Evolutionary conservation across 2,888 invertebrate genomes (phyloP), one percentile per base, ranked within the genome.

Genomic region (Mesorhabditis sp.): DNA sequence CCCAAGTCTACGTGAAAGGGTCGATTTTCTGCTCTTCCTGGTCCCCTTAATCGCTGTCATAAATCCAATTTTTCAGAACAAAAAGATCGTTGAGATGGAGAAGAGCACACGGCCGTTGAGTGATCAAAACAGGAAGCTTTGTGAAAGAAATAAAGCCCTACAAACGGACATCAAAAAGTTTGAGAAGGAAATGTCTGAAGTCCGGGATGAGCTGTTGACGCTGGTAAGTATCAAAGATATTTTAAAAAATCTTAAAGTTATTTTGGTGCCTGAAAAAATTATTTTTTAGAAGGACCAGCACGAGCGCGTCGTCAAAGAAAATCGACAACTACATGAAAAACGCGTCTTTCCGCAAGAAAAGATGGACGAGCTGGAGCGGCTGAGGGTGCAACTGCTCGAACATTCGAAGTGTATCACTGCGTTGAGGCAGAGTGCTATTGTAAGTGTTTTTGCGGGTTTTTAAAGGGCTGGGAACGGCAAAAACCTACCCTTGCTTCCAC

Each of bases 371-470:
- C 72, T 85, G 44, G 78, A 80, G 62, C 71, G 83, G 45, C 85
- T 84, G 70, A 69, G 77, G 41, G 72, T 69, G 67, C 80, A 80
- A 74, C 81, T 83, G 44, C 72, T 84, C 5, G 84, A 84, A 68
- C 80, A 82, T 69, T 84, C 83, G 58, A 84, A 84, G 64, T 84
- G 84, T 74, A 84, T 85, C 62, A 85, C 83, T 7, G 83, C 83
- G 3, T 73, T 85, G 13, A 70, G 84, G 42, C 80, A 80, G 70
- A 75, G 82, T 10, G 79, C 77, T 58, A 71, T 79, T 70, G 82
- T 83, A 45, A 67, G 73, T 62, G 7, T 28, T 28, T 28, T 28
- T 28, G 28, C 28, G 28, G 28, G 28, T 28, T 28, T 28, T 28
- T 28, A 28, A 28, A 28, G 28, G 28, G 28, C 28, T 28, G 28